Conservation (phyloP, 2,888 invertebrate species). For the Ochlodes sylvanus region DNA sequence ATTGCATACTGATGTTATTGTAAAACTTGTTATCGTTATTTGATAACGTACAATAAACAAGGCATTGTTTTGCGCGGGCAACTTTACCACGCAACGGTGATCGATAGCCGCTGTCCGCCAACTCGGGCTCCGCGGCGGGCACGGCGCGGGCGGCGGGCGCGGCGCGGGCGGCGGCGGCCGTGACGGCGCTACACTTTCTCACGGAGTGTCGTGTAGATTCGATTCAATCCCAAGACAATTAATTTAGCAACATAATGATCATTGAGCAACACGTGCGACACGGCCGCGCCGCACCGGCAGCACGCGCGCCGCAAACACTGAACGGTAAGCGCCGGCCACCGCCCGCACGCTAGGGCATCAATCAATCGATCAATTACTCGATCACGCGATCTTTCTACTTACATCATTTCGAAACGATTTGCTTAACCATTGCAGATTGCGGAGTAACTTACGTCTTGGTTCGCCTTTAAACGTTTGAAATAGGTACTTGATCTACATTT, state of each 20-base stretch:
- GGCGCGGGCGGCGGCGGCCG: background rate
- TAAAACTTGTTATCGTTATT: background rate
- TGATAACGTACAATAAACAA: background rate
- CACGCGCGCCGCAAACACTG: no score
- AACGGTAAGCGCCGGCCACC: background rate
- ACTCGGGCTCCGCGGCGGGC: no score
- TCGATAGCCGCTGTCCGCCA: no score
- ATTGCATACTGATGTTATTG: no score
- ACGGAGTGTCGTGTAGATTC: conserved; percentile 30
- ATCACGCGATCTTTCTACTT: conserved; percentile 17
- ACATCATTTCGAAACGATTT: conserved; percentile 21
- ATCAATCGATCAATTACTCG: conserved; percentile 17
- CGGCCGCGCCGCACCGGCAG: no score
- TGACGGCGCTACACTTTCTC: conserved; percentile 38
- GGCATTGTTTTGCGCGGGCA: background rate
- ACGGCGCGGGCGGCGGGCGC: no score
- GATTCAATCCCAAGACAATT: conserved; percentile 26
- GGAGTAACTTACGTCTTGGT: background rate
- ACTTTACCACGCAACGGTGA: background rate
- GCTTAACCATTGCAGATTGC: conserved; percentile 16
- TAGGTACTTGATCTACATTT: no score
- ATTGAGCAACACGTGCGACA: conserved; percentile 22
- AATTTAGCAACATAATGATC: conserved; percentile 24
- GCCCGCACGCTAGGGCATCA: background rate
- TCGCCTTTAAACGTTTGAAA: background rate